These are phyloP conservation scores for Lasiurus borealis DNA, from an alignment of 2,113 vertebrate genomes.

Conservation along the genomic window DNA sequence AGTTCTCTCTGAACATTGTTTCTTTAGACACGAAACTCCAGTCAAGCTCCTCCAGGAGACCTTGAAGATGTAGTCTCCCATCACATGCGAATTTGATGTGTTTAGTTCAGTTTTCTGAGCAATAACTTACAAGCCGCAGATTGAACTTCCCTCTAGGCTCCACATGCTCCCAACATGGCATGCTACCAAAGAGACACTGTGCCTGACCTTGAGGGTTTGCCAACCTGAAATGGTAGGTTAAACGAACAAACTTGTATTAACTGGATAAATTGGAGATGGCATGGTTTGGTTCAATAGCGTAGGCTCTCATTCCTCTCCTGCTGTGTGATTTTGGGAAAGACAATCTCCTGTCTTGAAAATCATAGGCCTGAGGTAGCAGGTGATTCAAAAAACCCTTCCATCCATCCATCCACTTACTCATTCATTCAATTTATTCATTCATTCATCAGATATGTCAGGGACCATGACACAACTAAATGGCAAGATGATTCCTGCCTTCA, in stretches of 20 bases:
- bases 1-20: background rate
- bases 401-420: background rate
- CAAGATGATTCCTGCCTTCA: background rate
- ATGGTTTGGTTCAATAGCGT: background rate
- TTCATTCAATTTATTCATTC: background rate
- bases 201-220: background rate
- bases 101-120: conserved; percentile 53
- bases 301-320: background rate
- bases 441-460: background rate
- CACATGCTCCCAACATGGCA: background rate
- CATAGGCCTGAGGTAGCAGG: background rate
- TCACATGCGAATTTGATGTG: conserved; percentile 34
- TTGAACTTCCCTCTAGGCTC: background rate
- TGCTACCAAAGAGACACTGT: background rate
- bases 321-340: background rate
- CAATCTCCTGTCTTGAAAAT: background rate
- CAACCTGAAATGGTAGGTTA: background rate
- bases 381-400: background rate
- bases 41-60: background rate
- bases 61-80: background rate
- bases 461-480: background rate
- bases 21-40: conserved; percentile 12
- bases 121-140: background rate
- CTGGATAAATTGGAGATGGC: background rate
- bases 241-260: background rate